Percentiles rank a stretch among this genome's conserved stretches.
Evolutionary conservation across 2,797 vertebrate species (phyloP).

Genomic region (Rhabdomys pumilio): DNA sequence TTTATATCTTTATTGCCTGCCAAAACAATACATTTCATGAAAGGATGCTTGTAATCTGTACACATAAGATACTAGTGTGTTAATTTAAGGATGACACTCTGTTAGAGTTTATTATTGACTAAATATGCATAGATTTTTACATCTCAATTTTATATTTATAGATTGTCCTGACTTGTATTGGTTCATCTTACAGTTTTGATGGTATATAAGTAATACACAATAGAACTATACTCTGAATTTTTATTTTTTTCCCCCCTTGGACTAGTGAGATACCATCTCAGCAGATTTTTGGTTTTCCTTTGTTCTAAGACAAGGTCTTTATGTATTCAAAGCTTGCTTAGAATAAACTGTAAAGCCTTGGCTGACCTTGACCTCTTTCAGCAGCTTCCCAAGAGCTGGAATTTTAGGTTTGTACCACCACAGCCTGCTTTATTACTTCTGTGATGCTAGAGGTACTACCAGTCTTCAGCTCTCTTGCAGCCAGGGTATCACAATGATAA

Average conservation of each 20-base stretch:
- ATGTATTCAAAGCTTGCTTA: background rate
- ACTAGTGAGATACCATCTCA: background rate
- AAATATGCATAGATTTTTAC: background rate
- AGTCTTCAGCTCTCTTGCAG: background rate
- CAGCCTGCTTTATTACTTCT: background rate
- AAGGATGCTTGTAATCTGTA: slow-evolving; percentile 41
- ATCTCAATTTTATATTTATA: background rate
- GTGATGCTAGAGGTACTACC: background rate
- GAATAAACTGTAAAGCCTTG: background rate
- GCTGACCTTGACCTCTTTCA: background rate
- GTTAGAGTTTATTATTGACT: slow-evolving; percentile 48
- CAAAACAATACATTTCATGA: slow-evolving; percentile 60
- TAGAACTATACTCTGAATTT: background rate
- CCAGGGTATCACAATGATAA: background rate
- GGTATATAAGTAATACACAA: background rate
- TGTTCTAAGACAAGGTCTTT: background rate
- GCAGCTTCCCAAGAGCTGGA: background rate
- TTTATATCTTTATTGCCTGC: background rate
- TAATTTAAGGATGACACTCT: slow-evolving; percentile 1
- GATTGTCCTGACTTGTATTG: background rate
- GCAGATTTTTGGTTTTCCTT: background rate
- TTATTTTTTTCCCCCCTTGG: background rate
- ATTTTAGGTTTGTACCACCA: background rate
- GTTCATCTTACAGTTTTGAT: background rate
- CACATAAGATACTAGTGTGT: background rate